Percentiles rank a stretch among this genome's conserved stretches.
Evolutionary conservation across 2,888 invertebrate genomes (phyloP).

Genomic region (Ischnus inquisitorius): DNA sequence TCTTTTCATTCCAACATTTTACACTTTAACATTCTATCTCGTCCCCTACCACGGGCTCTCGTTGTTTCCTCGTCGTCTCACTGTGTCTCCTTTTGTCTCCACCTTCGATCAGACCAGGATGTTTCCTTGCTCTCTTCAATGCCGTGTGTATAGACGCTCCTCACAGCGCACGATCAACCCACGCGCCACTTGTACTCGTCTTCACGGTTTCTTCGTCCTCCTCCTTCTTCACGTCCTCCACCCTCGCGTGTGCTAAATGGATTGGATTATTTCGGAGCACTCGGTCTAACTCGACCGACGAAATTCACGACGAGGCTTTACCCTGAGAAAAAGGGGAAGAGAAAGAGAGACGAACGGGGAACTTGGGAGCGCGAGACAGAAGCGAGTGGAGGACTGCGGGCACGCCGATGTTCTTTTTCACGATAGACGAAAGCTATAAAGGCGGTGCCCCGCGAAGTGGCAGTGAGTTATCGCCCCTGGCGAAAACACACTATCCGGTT

Average conservation of each 20-base stretch:
- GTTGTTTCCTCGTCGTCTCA: not conserved
- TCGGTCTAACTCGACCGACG: constrained; percentile 71
- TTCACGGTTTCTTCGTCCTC: constrained; percentile 17
- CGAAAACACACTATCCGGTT: constrained; percentile 46
- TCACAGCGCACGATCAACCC: constrained; percentile 31
- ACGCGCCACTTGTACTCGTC: constrained; percentile 47
- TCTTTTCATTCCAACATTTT: constrained; percentile 16
- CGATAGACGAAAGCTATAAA: constrained; percentile 61
- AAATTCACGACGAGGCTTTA: constrained; percentile 59
- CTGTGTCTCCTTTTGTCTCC: not conserved
- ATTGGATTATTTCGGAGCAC: constrained; percentile 77
- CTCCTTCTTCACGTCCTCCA: constrained; percentile 44
- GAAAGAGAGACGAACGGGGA: constrained; percentile 10
- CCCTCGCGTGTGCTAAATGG: constrained; percentile 73
- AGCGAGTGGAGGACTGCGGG: constrained; percentile 29
- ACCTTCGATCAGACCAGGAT: constrained; percentile 48
- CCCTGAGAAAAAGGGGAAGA: not conserved
- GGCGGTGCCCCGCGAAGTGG: constrained; percentile 66
- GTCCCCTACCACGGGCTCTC: not conserved
- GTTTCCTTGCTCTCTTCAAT: constrained; percentile 28
- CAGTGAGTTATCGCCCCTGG: constrained; percentile 74
- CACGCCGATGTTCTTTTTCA: constrained; percentile 35
- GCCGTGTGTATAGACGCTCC: constrained; percentile 11
- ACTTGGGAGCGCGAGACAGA: constrained; percentile 36
- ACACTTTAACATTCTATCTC: constrained; percentile 35